A percentile compares a stretch with the other conserved stretches of the same genome.
Conservation (phyloP, 1,140 invertebrate species). For the Oreohelix idahoensis region DNA sequence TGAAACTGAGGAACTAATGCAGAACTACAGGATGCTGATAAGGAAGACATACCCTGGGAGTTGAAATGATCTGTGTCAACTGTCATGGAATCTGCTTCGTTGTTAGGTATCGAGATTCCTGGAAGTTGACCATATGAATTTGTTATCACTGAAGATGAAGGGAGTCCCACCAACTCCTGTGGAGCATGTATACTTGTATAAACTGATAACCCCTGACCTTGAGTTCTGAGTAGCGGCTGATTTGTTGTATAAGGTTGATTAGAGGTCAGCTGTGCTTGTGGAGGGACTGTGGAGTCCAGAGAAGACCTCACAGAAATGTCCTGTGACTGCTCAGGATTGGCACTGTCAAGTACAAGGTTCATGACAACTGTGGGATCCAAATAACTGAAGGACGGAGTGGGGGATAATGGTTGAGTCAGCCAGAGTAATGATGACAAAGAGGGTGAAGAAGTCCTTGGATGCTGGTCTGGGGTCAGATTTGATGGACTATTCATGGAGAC, state of each 20-base stretch:
- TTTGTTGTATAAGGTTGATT: not conserved
- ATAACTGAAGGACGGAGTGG: constrained; percentile 9
- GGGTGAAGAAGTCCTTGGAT: not conserved
- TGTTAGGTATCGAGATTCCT: not conserved
- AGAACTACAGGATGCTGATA: not conserved
- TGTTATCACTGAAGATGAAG: not conserved
- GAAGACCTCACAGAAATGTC: not conserved
- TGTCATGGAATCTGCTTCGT: not conserved
- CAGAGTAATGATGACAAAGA: not conserved
- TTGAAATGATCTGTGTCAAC: not conserved
- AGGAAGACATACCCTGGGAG: not conserved
- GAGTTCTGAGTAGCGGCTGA: not conserved
- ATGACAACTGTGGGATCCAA: not conserved
- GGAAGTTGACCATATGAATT: not conserved
- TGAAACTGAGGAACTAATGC: not conserved
- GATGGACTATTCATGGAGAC: not conserved
- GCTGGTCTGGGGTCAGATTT: not conserved
- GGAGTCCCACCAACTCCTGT: not conserved
- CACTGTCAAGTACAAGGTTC: not conserved
- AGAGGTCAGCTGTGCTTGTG: not conserved
- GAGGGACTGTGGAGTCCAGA: not conserved
- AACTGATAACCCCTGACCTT: not conserved
- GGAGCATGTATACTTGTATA: not conserved
- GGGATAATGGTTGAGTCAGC: not conserved
- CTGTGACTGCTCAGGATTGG: not conserved